Base-by-base conservation (phyloP, 2,113 vertebrate genomes). In the Phoenicopterus ruber region DNA sequence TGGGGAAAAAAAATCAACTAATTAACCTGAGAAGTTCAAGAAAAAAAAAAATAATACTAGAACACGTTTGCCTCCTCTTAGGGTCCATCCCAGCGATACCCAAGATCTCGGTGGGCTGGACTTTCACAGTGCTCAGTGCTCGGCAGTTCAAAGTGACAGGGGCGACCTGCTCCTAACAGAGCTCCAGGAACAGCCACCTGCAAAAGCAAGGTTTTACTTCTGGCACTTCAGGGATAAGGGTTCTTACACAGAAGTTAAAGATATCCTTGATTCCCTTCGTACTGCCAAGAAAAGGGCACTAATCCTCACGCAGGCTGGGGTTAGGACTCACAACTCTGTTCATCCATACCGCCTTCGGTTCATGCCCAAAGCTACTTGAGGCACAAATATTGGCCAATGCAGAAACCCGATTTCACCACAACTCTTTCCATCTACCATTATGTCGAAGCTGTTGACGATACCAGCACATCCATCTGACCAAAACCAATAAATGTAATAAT, bases 31-130 rank as follows among this genome's bases (percentile, higher is more conserved):
- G 38, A 49, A 63, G 24, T 15, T 20, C 5, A 34, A 31, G 7
- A 0, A 12, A 58, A 20, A 17, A 52, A 32, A 47, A 54, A 63
- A 0, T 2, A 36, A 22, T 1, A 2, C 7, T 8, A 25, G 20
- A 42, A 31, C 16, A 4, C 2, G 8, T 65, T 46, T 36, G 7
- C 13, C 26, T 61, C 24, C 44, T 34, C 24, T 18, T 1, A 3
- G 29, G 77, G 28, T 61, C 74, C 44, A 11, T 15, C 40, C 49
- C 18, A 74, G n/a, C 65, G 31, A 3, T 10, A 10, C n/a, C 55
- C 55, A 4, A 4, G 36, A 11, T 29, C 29, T 31, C 3, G 0
- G 2, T 0, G 14, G 77, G 69, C 42, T 65, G 71, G 38, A 22
- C 11, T 83, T 54, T 34, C 76, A n/a, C 31, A 17, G 65, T 3